These are phyloP conservation scores for Ceratitis capitata DNA, from an alignment of 1,140 invertebrate species.

Conservation along the genomic window DNA sequence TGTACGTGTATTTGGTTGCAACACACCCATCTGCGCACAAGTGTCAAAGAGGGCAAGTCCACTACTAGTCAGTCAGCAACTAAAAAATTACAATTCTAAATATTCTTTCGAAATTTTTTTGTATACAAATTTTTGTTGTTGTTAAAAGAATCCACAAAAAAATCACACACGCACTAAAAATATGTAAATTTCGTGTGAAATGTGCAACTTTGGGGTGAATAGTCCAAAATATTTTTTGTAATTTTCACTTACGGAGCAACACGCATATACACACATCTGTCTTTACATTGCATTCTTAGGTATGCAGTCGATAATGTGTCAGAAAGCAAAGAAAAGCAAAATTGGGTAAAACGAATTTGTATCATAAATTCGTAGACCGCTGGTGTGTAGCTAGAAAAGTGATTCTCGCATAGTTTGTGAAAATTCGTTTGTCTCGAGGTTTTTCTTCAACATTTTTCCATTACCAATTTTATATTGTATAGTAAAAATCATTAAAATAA, in stretches of 20 bases:
- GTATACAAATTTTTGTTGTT: neutral
- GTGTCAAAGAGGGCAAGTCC: neutral
- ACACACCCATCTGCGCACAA: slow-evolving; percentile 9
- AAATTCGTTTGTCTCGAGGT: too few relatives aligned
- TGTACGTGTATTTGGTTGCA: neutral
- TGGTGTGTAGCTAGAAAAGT: neutral
- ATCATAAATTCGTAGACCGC: neutral
- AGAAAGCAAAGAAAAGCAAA: neutral
- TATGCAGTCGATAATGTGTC: too few relatives aligned
- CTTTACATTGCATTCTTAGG: too few relatives aligned
- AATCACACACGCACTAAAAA: neutral
- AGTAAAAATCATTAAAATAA: too few relatives aligned
- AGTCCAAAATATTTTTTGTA: neutral
- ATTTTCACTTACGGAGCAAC: neutral
- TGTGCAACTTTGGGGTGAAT: neutral
- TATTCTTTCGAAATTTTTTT: neutral
- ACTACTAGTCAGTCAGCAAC: neutral
- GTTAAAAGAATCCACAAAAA: neutral
- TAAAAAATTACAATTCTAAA: neutral
- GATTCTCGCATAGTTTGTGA: too few relatives aligned
- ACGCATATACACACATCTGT: neutral
- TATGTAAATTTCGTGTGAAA: neutral
- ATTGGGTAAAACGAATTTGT: neutral
- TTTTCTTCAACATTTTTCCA: too few relatives aligned
- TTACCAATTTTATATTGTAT: too few relatives aligned